Evolutionary conservation across 2,113 vertebrate genomes (phyloP), one percentile per base, ranked within the genome.

Genomic region (Typhlomys cinereus): DNA sequence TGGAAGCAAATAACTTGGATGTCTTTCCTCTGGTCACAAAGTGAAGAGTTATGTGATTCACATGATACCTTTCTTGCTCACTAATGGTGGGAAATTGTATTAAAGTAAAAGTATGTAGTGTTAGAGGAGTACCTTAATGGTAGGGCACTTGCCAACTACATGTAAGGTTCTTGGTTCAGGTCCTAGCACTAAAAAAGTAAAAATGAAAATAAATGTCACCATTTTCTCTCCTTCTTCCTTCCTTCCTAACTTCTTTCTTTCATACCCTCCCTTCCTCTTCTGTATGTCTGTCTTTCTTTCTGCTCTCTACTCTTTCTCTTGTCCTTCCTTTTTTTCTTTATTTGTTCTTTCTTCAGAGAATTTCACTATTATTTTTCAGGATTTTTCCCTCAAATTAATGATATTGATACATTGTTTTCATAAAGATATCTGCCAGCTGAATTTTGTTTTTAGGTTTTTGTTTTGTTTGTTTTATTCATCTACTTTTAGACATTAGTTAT

Each of bases 301-400:
- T n/a, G n/a, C 54, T 31, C 20, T 25, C 36, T 59, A 29, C 36
- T 79, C 41, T 76, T 21, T 5, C 48, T 75, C 46, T n/a, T 57
- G 25, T 41, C 18, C 59, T 79, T 13, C 8, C 34, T 50, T 89
- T 54, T 13, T 46, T 73, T 80, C 78, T 80, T 44, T 31, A 36
- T 39, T 15, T 39, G 46, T 44, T 59, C 57, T 90, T 92, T 12
- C 46, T 12, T 67, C 39, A 76, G n/a, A 88, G 34, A 88, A 46
- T 15, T 59, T 74, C 18, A 50, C 39, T 39, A 21, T 0, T 69
- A 6, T 85, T 64, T 76, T 44, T 17, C 41, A 91, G 36, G 31
- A 96, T 57, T 46, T 81, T 44, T 75, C 59, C 95, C 81, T 93
- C 25, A 75, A 57, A 88, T 27, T n/a, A n/a, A n/a, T n/a, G n/a